Evolutionary conservation across 2,888 invertebrate species (phyloP).

Genomic region (Mesorhabditis belari): DNA sequence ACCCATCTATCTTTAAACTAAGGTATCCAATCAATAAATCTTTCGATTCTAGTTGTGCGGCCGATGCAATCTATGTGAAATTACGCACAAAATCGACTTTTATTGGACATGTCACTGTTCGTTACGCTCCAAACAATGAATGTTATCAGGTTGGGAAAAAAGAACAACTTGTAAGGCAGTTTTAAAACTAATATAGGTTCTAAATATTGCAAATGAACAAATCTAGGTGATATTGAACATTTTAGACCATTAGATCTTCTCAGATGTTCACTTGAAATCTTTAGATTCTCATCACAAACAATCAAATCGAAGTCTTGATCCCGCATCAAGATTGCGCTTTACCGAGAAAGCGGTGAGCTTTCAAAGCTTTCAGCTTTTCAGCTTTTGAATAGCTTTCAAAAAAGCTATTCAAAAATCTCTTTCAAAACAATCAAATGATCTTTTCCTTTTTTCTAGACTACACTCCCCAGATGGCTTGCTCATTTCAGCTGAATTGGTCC

Average conservation of each 20-base stretch:
- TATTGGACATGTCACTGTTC: slow-evolving; percentile 37
- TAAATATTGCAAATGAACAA: no score
- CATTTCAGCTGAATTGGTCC: slow-evolving; percentile 31
- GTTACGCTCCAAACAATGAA: slow-evolving; percentile 35
- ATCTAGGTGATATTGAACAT: no score
- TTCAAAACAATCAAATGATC: background rate
- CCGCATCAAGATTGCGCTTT: slow-evolving; percentile 45
- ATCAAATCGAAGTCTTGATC: slow-evolving; percentile 44
- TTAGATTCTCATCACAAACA: slow-evolving; percentile 44
- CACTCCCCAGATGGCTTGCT: slow-evolving; percentile 34
- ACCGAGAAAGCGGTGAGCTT: slow-evolving; percentile 23
- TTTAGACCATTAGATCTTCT: no score
- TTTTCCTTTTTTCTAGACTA: slow-evolving; percentile 14
- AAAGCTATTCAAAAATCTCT: background rate
- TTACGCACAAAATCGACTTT: slow-evolving; percentile 39
- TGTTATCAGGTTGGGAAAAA: slow-evolving; percentile 38
- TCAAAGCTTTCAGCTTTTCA: background rate
- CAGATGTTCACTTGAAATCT: background rate
- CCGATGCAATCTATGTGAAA: slow-evolving; percentile 47
- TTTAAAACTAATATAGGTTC: no score
- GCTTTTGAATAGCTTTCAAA: background rate
- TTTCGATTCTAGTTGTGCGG: slow-evolving; percentile 46
- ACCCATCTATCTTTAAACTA: no score
- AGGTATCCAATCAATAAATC: no score
- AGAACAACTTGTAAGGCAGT: no score